Evolutionary conservation across 2,888 invertebrate genomes (phyloP).

Genomic region (Aelia acuminata): DNA sequence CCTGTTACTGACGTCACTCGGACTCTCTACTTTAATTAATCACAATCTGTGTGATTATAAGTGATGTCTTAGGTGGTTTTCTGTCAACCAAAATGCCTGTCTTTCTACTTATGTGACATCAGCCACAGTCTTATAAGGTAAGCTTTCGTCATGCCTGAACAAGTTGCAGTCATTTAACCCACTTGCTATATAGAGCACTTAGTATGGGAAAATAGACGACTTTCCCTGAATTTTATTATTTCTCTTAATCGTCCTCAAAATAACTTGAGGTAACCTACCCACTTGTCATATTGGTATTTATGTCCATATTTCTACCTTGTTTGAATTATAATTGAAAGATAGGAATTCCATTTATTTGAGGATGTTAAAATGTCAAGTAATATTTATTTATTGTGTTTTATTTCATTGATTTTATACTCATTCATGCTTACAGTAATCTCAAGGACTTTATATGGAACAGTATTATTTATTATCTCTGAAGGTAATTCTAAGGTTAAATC

Average conservation of each 20-base stretch:
- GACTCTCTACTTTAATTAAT: slow-evolving; percentile 50
- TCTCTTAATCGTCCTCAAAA: not conserved
- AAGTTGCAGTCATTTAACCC: slow-evolving; percentile 50
- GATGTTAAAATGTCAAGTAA: not conserved
- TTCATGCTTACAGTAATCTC: not conserved
- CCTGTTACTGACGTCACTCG: slow-evolving; percentile 56
- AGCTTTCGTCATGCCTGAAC: slow-evolving; percentile 45
- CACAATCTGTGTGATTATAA: slow-evolving; percentile 22
- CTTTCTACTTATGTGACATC: slow-evolving; percentile 55
- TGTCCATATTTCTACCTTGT: not conserved
- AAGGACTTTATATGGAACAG: not conserved
- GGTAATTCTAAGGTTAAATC: slow-evolving; percentile 28
- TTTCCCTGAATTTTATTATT: slow-evolving; percentile 45
- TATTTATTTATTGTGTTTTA: not conserved
- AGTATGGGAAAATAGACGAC: slow-evolving; percentile 43
- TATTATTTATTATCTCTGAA: slow-evolving; percentile 3
- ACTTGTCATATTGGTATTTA: not conserved
- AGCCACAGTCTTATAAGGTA: slow-evolving; percentile 49
- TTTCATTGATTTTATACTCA: not conserved
- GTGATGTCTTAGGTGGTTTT: not conserved
- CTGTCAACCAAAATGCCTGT: slow-evolving; percentile 6
- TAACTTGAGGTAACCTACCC: slow-evolving; percentile 42
- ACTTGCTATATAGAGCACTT: slow-evolving; percentile 56
- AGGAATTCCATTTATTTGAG: not conserved
- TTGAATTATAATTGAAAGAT: not conserved